These are phyloP conservation scores for Drosophila prosaltans DNA, from an alignment of 1,140 invertebrate species.

Conservation along the genomic window DNA sequence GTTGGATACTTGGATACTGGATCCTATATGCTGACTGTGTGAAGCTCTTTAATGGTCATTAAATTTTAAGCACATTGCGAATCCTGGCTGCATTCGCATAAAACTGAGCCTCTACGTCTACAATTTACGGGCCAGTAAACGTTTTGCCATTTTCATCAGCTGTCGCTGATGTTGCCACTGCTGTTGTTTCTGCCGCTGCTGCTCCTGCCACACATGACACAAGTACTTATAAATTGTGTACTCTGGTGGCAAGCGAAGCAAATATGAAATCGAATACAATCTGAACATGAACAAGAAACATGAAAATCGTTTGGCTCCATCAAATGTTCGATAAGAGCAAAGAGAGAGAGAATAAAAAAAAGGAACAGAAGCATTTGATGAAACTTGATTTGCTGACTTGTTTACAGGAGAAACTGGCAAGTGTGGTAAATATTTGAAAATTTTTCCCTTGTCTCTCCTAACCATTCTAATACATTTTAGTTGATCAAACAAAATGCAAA, in stretches of 20 bases:
- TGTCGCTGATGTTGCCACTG: slow-evolving; percentile 28
- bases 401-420: slow-evolving; percentile 8
- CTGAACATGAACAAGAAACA: slow-evolving; percentile 29
- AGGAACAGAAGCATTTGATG: neutral
- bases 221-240: slow-evolving; percentile 56
- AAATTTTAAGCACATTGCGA: slow-evolving; percentile 75
- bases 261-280: slow-evolving; percentile 60
- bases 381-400: slow-evolving; percentile 13
- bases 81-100: slow-evolving; percentile 47
- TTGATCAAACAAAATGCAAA: neutral
- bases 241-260: slow-evolving; percentile 46
- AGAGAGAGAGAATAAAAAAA: neutral
- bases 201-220: slow-evolving; percentile 40
- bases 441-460: neutral
- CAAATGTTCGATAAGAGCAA: slow-evolving; percentile 7
- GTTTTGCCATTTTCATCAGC: slow-evolving; percentile 65
- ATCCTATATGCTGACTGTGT: slow-evolving; percentile 38
- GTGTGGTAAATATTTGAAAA: slow-evolving; percentile 1
- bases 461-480: neutral
- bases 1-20: neutral
- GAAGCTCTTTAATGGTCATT: slow-evolving; percentile 68
- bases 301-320: slow-evolving; percentile 50
- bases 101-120: slow-evolving; percentile 40
- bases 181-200: slow-evolving; percentile 11
- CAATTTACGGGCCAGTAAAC: slow-evolving; percentile 75